phyloP scores from a whole-genome alignment of 2,113 vertebrate genomes.

The Excalfactoria chinensis region DNA sequence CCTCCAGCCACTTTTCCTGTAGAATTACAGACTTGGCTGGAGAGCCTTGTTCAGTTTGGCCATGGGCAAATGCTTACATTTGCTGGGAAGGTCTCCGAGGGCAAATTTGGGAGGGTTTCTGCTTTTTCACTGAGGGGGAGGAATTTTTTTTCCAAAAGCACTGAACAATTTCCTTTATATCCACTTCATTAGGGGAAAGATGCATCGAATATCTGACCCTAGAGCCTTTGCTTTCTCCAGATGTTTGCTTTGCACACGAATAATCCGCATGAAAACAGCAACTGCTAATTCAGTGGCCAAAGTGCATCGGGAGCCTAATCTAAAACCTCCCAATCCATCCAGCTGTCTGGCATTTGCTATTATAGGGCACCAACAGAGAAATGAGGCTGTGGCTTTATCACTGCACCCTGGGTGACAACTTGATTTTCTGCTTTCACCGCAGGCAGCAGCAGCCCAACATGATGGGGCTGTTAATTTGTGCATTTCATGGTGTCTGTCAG shows the following conservation, averaged over 20 bases:
- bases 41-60: background rate
- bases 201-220: background rate
- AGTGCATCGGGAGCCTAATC: slow-evolving; percentile 81
- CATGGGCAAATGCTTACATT: background rate
- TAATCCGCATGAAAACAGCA: slow-evolving; percentile 74
- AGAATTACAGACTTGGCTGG: background rate
- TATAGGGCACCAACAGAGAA: slow-evolving; percentile 88
- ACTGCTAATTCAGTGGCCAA: slow-evolving; percentile 84
- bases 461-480: slow-evolving; percentile 93
- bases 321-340: slow-evolving; percentile 84
- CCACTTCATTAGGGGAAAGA: slow-evolving; percentile 24
- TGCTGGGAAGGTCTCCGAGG: background rate
- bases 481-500: slow-evolving; percentile 91
- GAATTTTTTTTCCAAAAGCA: background rate
- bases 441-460: slow-evolving; percentile 89
- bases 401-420: slow-evolving; percentile 91
- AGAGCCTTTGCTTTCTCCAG: slow-evolving; percentile 68
- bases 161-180: slow-evolving; percentile 23
- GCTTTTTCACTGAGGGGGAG: background rate
- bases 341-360: slow-evolving; percentile 90
- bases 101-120: background rate
- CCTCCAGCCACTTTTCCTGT: background rate
- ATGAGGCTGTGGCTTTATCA: slow-evolving; percentile 87
- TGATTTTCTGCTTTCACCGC: slow-evolving; percentile 92
- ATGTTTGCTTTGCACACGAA: slow-evolving; percentile 77